Base-by-base conservation (phyloP, 2,888 invertebrate genomes). In the Orthonychiurus folsomi region DNA sequence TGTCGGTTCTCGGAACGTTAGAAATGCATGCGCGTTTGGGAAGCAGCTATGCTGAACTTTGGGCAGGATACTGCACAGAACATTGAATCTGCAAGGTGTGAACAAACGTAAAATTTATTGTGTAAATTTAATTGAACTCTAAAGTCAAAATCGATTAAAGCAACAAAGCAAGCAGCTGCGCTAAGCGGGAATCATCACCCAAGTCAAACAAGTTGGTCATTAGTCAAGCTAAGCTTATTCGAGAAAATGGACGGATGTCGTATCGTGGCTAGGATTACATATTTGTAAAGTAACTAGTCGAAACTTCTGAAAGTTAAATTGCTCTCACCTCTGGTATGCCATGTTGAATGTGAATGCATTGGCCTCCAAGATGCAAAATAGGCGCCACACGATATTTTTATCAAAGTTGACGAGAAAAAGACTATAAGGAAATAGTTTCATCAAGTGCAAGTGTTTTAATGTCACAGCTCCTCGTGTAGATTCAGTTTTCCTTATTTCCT, bases 21-120 rank as follows among this genome's bases (percentile, higher is more conserved):
- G 48, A 48, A 48, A 48, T 3, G 59, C 61, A 20, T 61, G 52
- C 18, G 48, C 47, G 47, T 65, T 65, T 2, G 65, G 65, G 15
- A 20, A 24, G 55, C 65, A 65, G 24, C 59, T 61, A 25, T 65
- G 63, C 26, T 27, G 20, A 0, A 59, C 61, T 9, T 28, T 20
- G 24, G 26, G 23, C n/a, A 61, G n/a, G 15, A 63, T 55, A 2
- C 15, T 54, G 27, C 59, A 63, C 5, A 65, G 50, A 27, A 57
- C 61, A 18, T 37, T 47, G 37, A 63, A 61, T 50, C 65, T 56
- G 48, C 12, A 48, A n/a, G n/a, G n/a, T n/a, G n/a, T n/a, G n/a
- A n/a, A n/a, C n/a, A n/a, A n/a, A n/a, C n/a, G n/a, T n/a, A n/a
- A n/a, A n/a, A n/a, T n/a, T n/a, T n/a, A n/a, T n/a, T n/a, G n/a